Base-by-base conservation (phyloP, 2,113 vertebrate species). In the Carassius carassius region DNA sequence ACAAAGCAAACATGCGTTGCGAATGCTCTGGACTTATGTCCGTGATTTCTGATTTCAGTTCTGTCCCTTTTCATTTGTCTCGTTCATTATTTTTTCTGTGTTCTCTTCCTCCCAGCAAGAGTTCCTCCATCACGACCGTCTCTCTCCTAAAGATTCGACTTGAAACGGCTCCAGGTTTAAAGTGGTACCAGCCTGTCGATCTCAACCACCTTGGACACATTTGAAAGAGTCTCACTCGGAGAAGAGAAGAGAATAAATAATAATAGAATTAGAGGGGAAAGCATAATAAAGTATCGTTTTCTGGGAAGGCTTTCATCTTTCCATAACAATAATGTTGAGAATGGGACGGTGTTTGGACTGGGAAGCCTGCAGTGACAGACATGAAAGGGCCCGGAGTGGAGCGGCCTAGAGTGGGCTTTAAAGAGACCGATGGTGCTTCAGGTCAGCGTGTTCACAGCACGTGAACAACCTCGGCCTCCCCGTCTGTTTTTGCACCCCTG, bases 201-300 rank as follows among this genome's bases (percentile, higher is more conserved):
- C 84, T 87, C 90, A 84, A 41, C 89, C 86, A 90, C 92, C 92
- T 94, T 94, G 93, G 92, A 92, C 83, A 82, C 88, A 85, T 93
- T 93, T 94, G 86, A 95, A 94, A 95, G 93, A 91, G 89, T 87
- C 88, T 88, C 63, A 60, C 85, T 82, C 17, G 3, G 80, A 93
- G 92, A 94, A 93, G 90, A 93, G 92, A 92, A 87, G 91, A 86
- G 89, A 87, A 93, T 94, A 92, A 93, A 94, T 92, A 95, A 94
- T 94, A 93, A 93, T 90, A 92, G 91, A 88, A 89, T 91, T 90
- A 89, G 91, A 90, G 92, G 89, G 92, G 89, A 90, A 92, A 90
- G 88, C 89, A 92, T 93, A 93, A 93, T 94, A 92, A 92, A 92
- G 89, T 88, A 88, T 89, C 86, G 89, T 91, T 94, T 93, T 93